phyloP scores from a whole-genome alignment of 2,113 vertebrate species.

The Pholis gunnellus region DNA sequence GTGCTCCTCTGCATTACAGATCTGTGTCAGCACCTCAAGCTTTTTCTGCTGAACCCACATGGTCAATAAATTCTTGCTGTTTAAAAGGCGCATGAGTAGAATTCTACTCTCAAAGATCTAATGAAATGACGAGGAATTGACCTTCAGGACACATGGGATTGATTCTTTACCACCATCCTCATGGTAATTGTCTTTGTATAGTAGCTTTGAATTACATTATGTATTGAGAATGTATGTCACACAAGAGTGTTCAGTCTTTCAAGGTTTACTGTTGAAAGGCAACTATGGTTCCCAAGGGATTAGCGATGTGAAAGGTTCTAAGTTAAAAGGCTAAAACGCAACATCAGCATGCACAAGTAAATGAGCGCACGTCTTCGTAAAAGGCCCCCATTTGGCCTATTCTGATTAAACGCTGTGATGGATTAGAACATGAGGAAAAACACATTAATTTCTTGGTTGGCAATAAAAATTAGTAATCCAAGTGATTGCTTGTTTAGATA shows the following conservation, averaged over 20 bases:
- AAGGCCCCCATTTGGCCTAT: background rate
- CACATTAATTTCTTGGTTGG: slow-evolving; percentile 38
- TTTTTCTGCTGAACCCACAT: slow-evolving; percentile 61
- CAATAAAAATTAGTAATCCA: slow-evolving; percentile 33
- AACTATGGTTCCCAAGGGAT: slow-evolving; percentile 57
- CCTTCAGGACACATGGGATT: slow-evolving; percentile 77
- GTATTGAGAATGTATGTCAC: slow-evolving; percentile 66
- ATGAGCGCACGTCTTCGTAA: slow-evolving; percentile 6
- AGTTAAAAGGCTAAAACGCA: slow-evolving; percentile 58
- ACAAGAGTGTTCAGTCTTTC: slow-evolving; percentile 70
- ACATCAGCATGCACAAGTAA: slow-evolving; percentile 56
- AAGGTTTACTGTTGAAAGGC: slow-evolving; percentile 74
- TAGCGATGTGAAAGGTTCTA: slow-evolving; percentile 54
- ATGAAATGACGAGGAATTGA: slow-evolving; percentile 74
- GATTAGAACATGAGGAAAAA: slow-evolving; percentile 20
- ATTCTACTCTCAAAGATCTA: slow-evolving; percentile 65
- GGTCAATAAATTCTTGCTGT: slow-evolving; percentile 64
- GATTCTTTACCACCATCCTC: slow-evolving; percentile 70
- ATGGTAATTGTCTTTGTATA: slow-evolving; percentile 74
- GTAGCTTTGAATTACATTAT: slow-evolving; percentile 74
- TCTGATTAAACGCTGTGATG: slow-evolving; percentile 42
- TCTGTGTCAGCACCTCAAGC: slow-evolving; percentile 60
- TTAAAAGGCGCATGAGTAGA: slow-evolving; percentile 67
- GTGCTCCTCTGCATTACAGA: slow-evolving; percentile 61
- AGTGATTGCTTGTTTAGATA: slow-evolving; percentile 41